Evolutionary conservation across 2,797 vertebrate species (phyloP).

Genomic region (Rhinoraja longicauda): DNA sequence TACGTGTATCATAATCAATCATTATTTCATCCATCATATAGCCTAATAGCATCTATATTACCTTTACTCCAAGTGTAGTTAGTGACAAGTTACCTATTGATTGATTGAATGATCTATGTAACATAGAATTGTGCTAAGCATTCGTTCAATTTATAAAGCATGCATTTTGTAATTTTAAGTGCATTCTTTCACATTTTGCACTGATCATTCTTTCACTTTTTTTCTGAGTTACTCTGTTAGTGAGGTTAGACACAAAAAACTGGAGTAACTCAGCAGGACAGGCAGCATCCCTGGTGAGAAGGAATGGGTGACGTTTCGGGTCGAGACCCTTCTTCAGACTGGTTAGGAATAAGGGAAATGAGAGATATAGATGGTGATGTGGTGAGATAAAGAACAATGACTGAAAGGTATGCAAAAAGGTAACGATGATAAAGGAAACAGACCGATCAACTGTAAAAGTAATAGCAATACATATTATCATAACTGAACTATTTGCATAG

Average conservation of each 20-base stretch:
- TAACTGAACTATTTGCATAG: background rate
- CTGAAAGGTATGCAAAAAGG: too few species aligned
- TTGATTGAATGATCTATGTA: background rate
- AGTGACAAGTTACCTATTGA: background rate
- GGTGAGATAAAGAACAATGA: too few species aligned
- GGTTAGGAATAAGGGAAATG: too few species aligned
- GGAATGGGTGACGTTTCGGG: too few species aligned
- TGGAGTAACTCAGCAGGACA: too few species aligned
- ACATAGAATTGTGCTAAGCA: background rate
- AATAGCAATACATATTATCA: background rate
- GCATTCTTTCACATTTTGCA: background rate
- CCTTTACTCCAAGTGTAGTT: background rate
- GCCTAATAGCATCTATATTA: background rate
- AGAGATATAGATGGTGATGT: too few species aligned
- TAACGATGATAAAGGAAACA: too few species aligned
- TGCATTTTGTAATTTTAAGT: background rate
- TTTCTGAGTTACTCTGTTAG: background rate
- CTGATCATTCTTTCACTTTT: background rate
- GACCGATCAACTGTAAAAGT: background rate
- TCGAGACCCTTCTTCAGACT: too few species aligned
- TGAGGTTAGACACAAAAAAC: too few species aligned
- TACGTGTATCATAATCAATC: background rate
- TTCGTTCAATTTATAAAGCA: background rate
- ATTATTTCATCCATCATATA: background rate
- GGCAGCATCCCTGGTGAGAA: too few species aligned